A percentile compares a stretch with the other conserved stretches of the same genome.
Evolutionary conservation across 2,888 invertebrate genomes (phyloP).

Genomic region (Aphrophora alni): DNA sequence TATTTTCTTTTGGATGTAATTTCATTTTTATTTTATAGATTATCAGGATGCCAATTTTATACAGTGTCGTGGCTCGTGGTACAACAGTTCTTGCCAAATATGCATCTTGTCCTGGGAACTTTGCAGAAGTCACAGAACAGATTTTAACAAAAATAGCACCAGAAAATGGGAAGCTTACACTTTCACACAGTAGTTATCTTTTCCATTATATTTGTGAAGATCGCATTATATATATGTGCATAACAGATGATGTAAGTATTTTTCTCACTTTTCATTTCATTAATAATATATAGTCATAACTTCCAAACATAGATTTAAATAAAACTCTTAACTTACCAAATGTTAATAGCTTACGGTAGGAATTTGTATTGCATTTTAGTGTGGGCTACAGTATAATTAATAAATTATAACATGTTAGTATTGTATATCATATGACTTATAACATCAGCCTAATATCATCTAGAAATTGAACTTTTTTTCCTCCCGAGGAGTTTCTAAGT

Average conservation of each 20-base stretch:
- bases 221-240: conserved; percentile 89
- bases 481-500: too few species aligned
- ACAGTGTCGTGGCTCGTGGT: conserved; percentile 87
- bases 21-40: conserved; percentile 48
- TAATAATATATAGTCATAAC: conserved; percentile 26
- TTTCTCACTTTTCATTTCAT: too few species aligned
- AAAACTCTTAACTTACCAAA: not conserved
- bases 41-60: conserved; percentile 83
- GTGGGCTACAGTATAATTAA: too few species aligned
- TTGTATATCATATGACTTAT: too few species aligned
- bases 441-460: too few species aligned
- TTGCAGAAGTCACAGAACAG: conserved; percentile 92
- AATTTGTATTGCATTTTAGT: too few species aligned
- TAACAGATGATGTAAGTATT: conserved; percentile 88
- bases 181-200: conserved; percentile 90
- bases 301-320: conserved; percentile 28
- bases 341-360: too few species aligned
- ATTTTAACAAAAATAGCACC: conserved; percentile 85
- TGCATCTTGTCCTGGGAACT: conserved; percentile 93
- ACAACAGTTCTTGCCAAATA: conserved; percentile 86
- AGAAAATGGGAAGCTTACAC: conserved; percentile 91
- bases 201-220: conserved; percentile 92
- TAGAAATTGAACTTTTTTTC: too few species aligned
- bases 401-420: too few species aligned
- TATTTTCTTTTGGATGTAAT: not conserved